Conservation (phyloP, 2,113 vertebrate species). For the Macquaria australasica region DNA sequence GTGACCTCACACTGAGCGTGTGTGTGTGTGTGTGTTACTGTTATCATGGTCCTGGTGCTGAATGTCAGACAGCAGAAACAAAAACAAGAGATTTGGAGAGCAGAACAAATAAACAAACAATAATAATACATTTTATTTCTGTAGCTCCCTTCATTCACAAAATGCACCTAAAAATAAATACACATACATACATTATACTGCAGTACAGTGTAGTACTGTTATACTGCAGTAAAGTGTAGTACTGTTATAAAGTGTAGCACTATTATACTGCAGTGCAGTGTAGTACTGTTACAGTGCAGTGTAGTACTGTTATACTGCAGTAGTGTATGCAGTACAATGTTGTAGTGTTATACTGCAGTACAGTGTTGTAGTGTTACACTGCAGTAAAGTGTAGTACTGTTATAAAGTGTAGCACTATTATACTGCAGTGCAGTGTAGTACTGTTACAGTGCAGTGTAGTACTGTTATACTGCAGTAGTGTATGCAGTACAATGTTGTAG, state of each 20-base stretch:
- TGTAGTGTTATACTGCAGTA: no score
- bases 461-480: background rate
- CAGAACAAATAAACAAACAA: background rate
- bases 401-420: background rate
- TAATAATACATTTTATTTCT: background rate
- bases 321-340: no score
- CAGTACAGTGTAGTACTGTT: no score
- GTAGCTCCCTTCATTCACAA: no score
- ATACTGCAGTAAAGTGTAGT: no score
- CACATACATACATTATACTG: no score
- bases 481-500: background rate
- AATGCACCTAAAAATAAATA: background rate
- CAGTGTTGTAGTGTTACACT: background rate
- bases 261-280: no score
- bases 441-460: background rate
- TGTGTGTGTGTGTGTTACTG: constrained; percentile 5
- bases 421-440: background rate
- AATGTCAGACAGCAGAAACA: background rate
- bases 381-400: background rate
- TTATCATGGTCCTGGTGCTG: background rate
- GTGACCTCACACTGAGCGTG: constrained; percentile 43
- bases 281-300: no score
- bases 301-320: no score
- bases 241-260: no score
- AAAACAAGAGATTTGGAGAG: background rate